A percentile compares a stretch with the other conserved stretches of the same genome.
These are phyloP conservation scores for Thereva unica DNA, from an alignment of 2,888 invertebrate species.

Conservation along the genomic window DNA sequence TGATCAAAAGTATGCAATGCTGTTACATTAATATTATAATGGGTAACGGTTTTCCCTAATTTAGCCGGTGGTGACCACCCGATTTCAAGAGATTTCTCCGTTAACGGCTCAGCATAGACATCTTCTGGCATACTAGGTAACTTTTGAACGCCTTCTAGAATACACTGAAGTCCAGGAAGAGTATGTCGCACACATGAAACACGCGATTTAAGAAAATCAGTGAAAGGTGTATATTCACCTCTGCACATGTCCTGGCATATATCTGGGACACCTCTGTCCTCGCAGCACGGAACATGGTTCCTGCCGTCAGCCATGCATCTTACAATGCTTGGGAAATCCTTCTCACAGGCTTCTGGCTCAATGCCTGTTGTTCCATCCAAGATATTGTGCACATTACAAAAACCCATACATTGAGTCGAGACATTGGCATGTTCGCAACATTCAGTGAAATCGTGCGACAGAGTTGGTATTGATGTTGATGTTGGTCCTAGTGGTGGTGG, in stretches of 20 bases:
- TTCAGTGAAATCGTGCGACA: conserved; percentile 78
- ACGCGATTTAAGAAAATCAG: conserved; percentile 80
- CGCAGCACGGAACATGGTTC: conserved; percentile 84
- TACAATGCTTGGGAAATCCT: conserved; percentile 79
- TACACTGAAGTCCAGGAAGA: conserved; percentile 79
- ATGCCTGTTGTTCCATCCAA: conserved; percentile 76
- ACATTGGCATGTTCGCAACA: conserved; percentile 76
- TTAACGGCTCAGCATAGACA: conserved; percentile 72
- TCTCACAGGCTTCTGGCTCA: conserved; percentile 79
- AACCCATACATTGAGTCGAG: conserved; percentile 73
- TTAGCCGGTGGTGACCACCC: conserved; percentile 71
- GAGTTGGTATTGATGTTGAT: conserved; percentile 50
- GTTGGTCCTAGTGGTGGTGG: conserved; percentile 12
- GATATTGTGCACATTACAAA: conserved; percentile 80
- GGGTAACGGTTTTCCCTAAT: conserved; percentile 67
- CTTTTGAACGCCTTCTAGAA: conserved; percentile 73
- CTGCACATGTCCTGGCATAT: conserved; percentile 84
- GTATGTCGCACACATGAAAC: conserved; percentile 84
- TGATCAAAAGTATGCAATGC: conserved; percentile 70
- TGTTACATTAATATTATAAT: conserved; percentile 74
- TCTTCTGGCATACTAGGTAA: conserved; percentile 76
- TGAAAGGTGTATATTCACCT: conserved; percentile 83
- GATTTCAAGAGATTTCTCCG: conserved; percentile 72
- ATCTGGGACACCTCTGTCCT: conserved; percentile 78
- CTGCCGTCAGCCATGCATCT: conserved; percentile 79